phyloP scores from a whole-genome alignment of 1,140 invertebrate genomes.

The Nebria ingens region DNA sequence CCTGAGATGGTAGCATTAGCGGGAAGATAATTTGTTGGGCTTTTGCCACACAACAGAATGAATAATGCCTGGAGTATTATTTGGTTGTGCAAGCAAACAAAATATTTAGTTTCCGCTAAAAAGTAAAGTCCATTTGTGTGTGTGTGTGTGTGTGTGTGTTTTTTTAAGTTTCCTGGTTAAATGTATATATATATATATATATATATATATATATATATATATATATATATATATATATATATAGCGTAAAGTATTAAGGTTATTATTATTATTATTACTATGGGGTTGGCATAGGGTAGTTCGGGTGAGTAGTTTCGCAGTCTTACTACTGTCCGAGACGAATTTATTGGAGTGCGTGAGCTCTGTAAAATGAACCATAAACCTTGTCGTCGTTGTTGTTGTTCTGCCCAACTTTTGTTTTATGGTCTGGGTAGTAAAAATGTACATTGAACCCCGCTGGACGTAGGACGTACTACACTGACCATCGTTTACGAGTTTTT shows the following conservation, averaged over 20 bases:
- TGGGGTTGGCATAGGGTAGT: neutral
- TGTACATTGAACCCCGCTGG: neutral
- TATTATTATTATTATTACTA: too few species aligned
- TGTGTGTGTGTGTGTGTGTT: neutral
- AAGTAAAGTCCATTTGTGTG: neutral
- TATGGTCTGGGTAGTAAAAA: neutral
- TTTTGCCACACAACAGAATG: too few species aligned
- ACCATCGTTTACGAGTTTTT: too few species aligned
- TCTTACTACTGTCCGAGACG: neutral
- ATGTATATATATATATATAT: neutral
- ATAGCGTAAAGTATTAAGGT: too few species aligned
- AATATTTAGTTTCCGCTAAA: too few species aligned
- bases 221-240: too few species aligned
- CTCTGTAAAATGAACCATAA: neutral
- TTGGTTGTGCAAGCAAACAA: too few species aligned
- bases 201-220: neutral
- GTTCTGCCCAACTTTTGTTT: neutral
- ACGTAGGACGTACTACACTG: too few species aligned
- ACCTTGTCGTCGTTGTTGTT: neutral
- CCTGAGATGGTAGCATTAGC: too few species aligned
- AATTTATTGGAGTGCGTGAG: slow-evolving; percentile 6
- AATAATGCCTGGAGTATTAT: too few species aligned
- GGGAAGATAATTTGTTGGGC: too few species aligned
- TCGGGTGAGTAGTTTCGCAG: neutral
- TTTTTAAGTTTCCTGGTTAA: neutral